These are phyloP conservation scores for Onchidella celtica DNA, from an alignment of 2,888 invertebrate genomes.

Conservation along the genomic window DNA sequence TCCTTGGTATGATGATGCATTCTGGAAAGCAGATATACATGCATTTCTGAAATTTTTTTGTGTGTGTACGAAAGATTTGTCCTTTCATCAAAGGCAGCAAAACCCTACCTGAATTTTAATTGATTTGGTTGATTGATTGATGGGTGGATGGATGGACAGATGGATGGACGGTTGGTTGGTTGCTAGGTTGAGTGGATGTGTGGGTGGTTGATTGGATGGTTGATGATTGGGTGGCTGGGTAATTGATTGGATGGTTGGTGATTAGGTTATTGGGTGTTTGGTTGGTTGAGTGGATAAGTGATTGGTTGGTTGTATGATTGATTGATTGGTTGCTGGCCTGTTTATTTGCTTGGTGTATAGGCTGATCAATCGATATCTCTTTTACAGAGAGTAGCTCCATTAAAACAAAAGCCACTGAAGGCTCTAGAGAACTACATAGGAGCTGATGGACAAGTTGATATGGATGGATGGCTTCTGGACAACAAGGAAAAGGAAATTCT, in stretches of 20 bases:
- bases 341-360: background rate
- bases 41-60: no score
- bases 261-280: background rate
- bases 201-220: background rate
- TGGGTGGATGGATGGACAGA: background rate
- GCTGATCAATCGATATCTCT: background rate
- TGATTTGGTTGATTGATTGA: background rate
- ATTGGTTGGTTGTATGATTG: background rate
- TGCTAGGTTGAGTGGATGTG: background rate
- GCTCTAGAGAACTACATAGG: constrained; percentile 65
- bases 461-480: background rate
- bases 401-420: constrained; percentile 69
- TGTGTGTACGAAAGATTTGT: no score
- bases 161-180: background rate
- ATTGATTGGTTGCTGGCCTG: background rate
- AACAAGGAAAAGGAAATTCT: constrained; percentile 24
- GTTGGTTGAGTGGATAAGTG: background rate
- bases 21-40: no score
- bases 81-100: no score
- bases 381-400: constrained; percentile 58
- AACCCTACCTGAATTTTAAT: no score
- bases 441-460: background rate
- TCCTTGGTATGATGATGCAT: constrained; percentile 63
- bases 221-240: background rate
- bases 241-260: background rate